Evolutionary conservation across 2,113 vertebrate genomes (phyloP), one percentile per base, ranked within the genome.

Genomic region (Menidia beryllina): DNA sequence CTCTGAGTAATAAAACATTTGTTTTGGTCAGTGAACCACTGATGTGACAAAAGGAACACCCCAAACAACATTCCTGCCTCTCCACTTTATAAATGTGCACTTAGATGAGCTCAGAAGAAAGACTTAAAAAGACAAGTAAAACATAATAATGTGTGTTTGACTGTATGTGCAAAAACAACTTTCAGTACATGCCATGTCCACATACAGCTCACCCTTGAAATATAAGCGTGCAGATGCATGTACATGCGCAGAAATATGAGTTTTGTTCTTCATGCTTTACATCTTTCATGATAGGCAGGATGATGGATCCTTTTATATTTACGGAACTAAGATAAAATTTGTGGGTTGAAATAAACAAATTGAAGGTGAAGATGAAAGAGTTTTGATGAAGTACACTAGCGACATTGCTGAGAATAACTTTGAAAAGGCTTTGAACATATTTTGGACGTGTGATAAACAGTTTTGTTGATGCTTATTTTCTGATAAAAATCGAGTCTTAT

Each of bases 31-130:
- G 15, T 27, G 30, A 34, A 47, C 21, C 69, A 71, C 43, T 21
- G 17, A 73, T 68, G 45, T 20, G 55, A 53, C 48, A 57, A n/a
- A 20, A 66, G 17, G 9, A 56, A 79, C 43, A 47, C 72, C 43
- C 19, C 11, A 4, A 19, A 23, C n/a, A 55, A 54, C 24, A 39
- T 23, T 26, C 17, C 43, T 5, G 17, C n/a, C 8, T 19, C 36
- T 36, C 38, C 23, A 58, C 21, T 36, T 49, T 14, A 5, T 8
- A 50, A 27, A 36, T 19, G 9, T 24, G 30, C 19, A 62, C 23
- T n/a, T 53, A 41, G 20, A 5, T 43, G 20, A 54, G 47, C 13
- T 53, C 25, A 48, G 30, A 51, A 41, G 17, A 3, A 60, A 50
- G 7, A 20, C 0, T 19, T 23, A 15, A 38, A 13, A 2, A 23